phyloP scores from a whole-genome alignment of 1,140 invertebrate species.

The Heliconius himera region DNA sequence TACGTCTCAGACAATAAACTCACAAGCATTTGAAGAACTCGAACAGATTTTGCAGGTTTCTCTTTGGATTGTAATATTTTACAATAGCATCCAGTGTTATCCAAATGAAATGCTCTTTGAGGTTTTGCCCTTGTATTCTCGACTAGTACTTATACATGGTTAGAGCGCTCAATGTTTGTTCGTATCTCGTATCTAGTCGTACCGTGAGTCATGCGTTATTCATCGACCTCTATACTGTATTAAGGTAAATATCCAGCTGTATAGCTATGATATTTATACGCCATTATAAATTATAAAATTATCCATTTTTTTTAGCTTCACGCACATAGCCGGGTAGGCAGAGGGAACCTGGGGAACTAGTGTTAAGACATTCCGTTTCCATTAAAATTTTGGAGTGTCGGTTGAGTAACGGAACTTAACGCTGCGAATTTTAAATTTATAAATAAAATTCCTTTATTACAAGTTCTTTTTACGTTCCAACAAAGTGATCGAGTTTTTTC shows the following conservation, averaged over 20 bases:
- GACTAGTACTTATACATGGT: slow-evolving; percentile 30
- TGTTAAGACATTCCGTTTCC: too few relatives aligned
- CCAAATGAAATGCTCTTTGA: slow-evolving; percentile 14
- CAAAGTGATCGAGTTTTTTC: too few relatives aligned
- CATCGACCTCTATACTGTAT: slow-evolving; percentile 44
- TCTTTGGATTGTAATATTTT: background rate
- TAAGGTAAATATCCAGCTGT: slow-evolving; percentile 30
- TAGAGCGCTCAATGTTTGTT: slow-evolving; percentile 39
- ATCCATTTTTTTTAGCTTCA: background rate
- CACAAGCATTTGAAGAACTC: background rate
- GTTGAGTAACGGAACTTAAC: too few relatives aligned
- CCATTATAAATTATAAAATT: background rate
- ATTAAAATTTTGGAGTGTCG: too few relatives aligned
- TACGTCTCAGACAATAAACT: too few relatives aligned
- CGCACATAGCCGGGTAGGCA: too few relatives aligned
- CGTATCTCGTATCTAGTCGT: slow-evolving; percentile 37
- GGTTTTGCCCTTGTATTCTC: slow-evolving; percentile 14
- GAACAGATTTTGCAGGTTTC: background rate
- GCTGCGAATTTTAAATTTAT: too few relatives aligned
- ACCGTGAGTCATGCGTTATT: slow-evolving; percentile 51
- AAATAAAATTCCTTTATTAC: background rate
- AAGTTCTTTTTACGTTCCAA: too few relatives aligned
- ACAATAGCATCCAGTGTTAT: background rate
- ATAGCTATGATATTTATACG: slow-evolving; percentile 2
- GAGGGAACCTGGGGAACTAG: too few relatives aligned